These are phyloP conservation scores for Trachymyrmex cornetzi DNA, from an alignment of 1,140 invertebrate species.

Conservation along the genomic window DNA sequence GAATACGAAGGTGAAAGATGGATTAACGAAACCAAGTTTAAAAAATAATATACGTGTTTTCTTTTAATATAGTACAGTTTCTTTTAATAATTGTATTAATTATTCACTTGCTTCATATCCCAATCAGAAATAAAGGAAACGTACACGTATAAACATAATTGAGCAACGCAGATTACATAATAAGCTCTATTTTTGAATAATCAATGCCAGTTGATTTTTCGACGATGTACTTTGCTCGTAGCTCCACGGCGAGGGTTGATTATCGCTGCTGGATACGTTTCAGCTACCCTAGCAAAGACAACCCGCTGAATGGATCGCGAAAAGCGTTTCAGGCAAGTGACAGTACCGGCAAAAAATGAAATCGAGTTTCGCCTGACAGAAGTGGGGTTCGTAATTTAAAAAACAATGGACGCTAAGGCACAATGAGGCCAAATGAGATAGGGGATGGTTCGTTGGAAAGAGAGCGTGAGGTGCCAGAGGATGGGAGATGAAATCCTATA, in stretches of 20 bases:
- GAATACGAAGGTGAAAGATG: not conserved
- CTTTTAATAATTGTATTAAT: not conserved
- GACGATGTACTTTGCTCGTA: conserved; percentile 41
- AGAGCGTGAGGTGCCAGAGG: conserved; percentile 73
- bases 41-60: not conserved
- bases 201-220: conserved; percentile 59
- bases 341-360: conserved; percentile 83
- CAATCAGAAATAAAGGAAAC: not conserved
- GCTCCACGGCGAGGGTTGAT: conserved; percentile 54
- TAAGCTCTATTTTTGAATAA: conserved; percentile 40
- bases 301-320: conserved; percentile 72
- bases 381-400: conserved; percentile 86
- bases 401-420: conserved; percentile 85
- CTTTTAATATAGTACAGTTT: too few relatives aligned
- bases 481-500: conserved; percentile 85
- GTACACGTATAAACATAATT: not conserved
- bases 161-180: not conserved
- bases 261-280: conserved; percentile 69
- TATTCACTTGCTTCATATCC: not conserved
- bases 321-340: conserved; percentile 83
- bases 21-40: not conserved
- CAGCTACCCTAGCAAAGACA: conserved; percentile 67
- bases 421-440: conserved; percentile 87
- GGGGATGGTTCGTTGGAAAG: conserved; percentile 82
- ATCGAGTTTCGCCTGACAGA: conserved; percentile 83